These are phyloP conservation scores for Listronotus oregonensis DNA, from an alignment of 1,140 invertebrate species.

Conservation along the genomic window DNA sequence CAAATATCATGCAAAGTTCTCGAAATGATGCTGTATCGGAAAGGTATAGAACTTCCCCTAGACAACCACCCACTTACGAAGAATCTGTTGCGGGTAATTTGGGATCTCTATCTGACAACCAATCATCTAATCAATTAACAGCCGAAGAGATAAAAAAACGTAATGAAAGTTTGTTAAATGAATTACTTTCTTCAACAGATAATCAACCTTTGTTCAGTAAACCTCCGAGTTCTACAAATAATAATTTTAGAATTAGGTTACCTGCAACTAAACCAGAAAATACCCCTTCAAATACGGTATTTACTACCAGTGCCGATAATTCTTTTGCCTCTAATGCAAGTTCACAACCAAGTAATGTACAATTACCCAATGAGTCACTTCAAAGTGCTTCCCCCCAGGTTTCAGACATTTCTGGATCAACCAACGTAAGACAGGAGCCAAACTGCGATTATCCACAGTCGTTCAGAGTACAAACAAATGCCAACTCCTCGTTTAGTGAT, in stretches of 20 bases:
- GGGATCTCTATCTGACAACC: background rate
- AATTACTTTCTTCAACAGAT: background rate
- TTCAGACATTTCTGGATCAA: no score
- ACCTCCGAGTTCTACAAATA: background rate
- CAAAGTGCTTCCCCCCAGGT: no score
- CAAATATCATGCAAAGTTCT: no score
- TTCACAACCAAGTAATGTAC: no score
- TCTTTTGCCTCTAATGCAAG: background rate
- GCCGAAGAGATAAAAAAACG: background rate
- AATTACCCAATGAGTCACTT: no score
- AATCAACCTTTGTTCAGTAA: background rate
- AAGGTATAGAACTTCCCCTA: background rate
- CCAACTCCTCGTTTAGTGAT: background rate
- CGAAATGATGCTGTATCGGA: no score
- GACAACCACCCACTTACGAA: background rate
- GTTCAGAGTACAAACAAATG: background rate
- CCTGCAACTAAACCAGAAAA: slow-evolving; percentile 3
- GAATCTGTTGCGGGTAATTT: background rate
- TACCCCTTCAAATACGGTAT: background rate
- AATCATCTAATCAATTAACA: background rate
- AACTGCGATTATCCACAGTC: no score
- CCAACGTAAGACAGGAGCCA: no score
- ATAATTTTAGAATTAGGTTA: slow-evolving; percentile 13
- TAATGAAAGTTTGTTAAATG: background rate
- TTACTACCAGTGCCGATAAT: background rate